phyloP scores from a whole-genome alignment of 2,888 invertebrate genomes.

The Pardosa pseudoannulata region DNA sequence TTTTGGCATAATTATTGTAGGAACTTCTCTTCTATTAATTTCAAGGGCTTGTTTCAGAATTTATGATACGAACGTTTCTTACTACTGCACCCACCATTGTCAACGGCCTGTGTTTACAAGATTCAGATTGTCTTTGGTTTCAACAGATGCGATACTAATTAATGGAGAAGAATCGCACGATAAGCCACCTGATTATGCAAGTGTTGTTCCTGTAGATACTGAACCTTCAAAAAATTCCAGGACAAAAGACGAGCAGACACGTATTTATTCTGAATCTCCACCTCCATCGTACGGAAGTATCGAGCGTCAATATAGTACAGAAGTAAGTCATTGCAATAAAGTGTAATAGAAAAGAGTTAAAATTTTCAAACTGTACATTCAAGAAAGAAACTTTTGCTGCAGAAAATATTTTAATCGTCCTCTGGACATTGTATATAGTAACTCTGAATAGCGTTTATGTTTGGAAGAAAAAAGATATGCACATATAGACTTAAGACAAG shows the following conservation, averaged over 20 bases:
- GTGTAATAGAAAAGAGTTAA: no score
- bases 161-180: slow-evolving; percentile 20
- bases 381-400: no score
- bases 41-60: slow-evolving; percentile 16
- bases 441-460: no score
- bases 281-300: slow-evolving; percentile 48
- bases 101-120: neutral
- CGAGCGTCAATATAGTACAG: neutral
- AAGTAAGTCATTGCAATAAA: no score
- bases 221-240: neutral
- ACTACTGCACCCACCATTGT: neutral
- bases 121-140: slow-evolving; percentile 1
- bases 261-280: slow-evolving; percentile 27
- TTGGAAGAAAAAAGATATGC: no score
- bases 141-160: slow-evolving; percentile 19
- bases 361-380: no score
- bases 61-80: neutral
- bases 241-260: neutral
- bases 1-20: slow-evolving; percentile 33
- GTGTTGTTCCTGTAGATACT: neutral
- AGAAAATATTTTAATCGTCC: no score
- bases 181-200: slow-evolving; percentile 40
- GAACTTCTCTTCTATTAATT: slow-evolving; percentile 25
- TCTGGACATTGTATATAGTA: no score
- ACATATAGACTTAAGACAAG: no score